phyloP scores from a whole-genome alignment of 2,113 vertebrate species.

The Pseudorectes ferrugineus region DNA sequence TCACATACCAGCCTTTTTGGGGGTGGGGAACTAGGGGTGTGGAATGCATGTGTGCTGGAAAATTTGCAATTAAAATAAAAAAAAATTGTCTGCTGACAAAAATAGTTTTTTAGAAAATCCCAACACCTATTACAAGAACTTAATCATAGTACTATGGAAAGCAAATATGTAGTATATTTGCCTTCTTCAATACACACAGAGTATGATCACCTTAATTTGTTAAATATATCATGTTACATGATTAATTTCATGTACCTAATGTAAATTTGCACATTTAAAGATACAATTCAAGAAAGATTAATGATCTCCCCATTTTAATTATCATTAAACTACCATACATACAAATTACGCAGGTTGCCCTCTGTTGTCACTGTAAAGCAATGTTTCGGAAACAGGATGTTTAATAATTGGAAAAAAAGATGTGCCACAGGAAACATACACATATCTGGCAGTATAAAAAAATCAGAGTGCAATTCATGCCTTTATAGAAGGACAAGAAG shows the following conservation, averaged over 20 bases:
- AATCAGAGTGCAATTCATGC: background rate
- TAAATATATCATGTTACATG: background rate
- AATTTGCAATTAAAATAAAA: background rate
- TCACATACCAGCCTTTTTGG: background rate
- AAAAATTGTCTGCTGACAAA: background rate
- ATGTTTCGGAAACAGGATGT: background rate
- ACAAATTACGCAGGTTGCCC: background rate
- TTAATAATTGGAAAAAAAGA: background rate
- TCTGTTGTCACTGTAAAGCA: background rate
- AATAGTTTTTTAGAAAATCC: background rate
- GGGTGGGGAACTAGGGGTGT: too few species aligned
- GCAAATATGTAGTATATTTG: background rate
- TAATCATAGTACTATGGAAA: background rate
- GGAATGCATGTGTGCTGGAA: background rate
- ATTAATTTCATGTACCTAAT: background rate
- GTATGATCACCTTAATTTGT: background rate
- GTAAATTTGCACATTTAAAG: background rate
- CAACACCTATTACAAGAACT: background rate
- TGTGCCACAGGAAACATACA: fast-evolving
- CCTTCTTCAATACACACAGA: background rate
- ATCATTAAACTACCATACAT: background rate
- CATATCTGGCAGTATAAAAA: background rate
- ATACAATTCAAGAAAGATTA: background rate
- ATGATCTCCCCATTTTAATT: background rate
- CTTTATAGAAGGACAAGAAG: background rate